Base-by-base conservation (phyloP, 2,888 invertebrate genomes). In the Trichopoda pennipes region DNA sequence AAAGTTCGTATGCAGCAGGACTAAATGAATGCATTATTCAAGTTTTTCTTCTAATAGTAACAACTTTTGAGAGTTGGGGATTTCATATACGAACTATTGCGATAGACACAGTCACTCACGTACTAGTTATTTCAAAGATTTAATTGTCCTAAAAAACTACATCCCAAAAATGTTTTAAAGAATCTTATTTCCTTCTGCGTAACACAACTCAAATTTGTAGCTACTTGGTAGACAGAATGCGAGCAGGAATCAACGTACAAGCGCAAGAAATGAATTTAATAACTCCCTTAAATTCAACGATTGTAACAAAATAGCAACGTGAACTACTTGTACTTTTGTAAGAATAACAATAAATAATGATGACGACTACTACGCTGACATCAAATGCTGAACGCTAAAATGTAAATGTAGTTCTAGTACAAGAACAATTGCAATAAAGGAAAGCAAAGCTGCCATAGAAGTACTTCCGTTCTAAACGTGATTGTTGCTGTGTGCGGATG, bases 381-480 rank as follows among this genome's bases (percentile, higher is more conserved):
- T 69, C 73, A 68, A 68, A 47, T 61, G 44, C 28, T 61, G n/a
- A 72, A 44, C 42, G 68, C 61, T 63, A 19, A 17, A 73, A 74
- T 47, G 53, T 68, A 73, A 51, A 79, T 69, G 74, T 61, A 21
- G 32, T 32, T 21, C n/a, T 42, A 63, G 63, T n/a, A 21, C 60
- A 21, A 55, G 53, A 38, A 51, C 58, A 47, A 69, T 64, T 68
- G 68, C 56, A 84, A 81, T 69, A 81, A 70, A 81, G 80, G 76
- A 81, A 84, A 80, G 49, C 76, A 80, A 77, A 56, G 74, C 81
- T 84, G 84, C 77, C 77, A 77, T 60, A 80, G 74, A 38, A 72
- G 74, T 44, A 68, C 76, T 81, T 84, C 84, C 84, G 84, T 75
- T 77, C 14, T 66, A 35, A 76, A 81, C 73, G 79, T 81, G 81